Evolutionary conservation across 2,113 vertebrate species (phyloP).

Genomic region (Pipra filicauda): DNA sequence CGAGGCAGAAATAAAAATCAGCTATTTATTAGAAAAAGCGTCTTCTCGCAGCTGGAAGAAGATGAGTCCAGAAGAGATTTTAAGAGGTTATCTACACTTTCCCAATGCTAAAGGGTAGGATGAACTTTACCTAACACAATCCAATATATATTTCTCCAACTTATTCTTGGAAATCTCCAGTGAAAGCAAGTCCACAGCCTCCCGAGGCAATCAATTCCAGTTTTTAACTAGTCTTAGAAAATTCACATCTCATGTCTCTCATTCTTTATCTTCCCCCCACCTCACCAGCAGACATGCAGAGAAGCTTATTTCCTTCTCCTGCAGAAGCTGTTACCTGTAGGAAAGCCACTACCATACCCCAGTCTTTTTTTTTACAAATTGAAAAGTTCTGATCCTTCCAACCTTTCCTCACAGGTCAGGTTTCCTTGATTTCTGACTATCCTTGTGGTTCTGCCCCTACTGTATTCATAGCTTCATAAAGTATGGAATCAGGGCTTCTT

Average conservation of each 20-base stretch:
- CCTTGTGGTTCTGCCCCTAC: not conserved
- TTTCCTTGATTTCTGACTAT: not conserved
- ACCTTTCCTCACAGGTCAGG: not conserved
- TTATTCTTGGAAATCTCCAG: not conserved
- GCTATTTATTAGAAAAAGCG: not conserved
- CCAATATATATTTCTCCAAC: not conserved
- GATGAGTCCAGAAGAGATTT: not conserved
- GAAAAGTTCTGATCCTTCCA: not conserved
- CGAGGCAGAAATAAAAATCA: slow-evolving; percentile 21
- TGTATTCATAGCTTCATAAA: not conserved
- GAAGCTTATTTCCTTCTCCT: not conserved
- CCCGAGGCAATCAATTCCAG: not conserved
- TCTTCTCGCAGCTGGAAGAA: not conserved
- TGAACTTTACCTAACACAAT: not conserved
- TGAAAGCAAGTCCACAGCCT: not conserved
- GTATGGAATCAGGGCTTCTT: not conserved
- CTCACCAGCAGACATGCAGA: not conserved
- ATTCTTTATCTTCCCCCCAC: not conserved
- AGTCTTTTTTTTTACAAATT: not conserved
- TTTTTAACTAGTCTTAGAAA: not conserved
- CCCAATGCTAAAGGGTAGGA: not conserved
- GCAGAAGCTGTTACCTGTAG: not conserved
- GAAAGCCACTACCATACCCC: not conserved
- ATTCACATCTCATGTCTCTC: not conserved
- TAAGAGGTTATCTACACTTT: not conserved